Percentiles rank a stretch among this genome's conserved stretches.
Evolutionary conservation across 2,888 invertebrate species (phyloP).

Genomic region (Luperina nickerlii): DNA sequence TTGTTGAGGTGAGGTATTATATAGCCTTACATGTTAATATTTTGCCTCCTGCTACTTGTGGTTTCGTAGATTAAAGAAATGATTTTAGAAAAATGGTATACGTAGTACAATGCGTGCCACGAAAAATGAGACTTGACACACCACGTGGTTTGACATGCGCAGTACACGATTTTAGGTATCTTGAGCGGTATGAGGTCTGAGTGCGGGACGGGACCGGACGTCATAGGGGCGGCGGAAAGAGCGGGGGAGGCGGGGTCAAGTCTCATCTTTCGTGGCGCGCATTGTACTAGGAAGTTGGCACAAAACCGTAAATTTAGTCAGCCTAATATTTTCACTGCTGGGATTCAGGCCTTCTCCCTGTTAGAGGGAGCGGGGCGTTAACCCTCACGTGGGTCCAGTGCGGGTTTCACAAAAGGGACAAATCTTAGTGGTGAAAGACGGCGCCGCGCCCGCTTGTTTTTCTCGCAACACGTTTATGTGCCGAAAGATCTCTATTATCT

Average conservation of each 20-base stretch:
- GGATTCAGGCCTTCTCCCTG: too few species aligned
- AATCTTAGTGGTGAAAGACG: not conserved
- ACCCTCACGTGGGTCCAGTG: too few species aligned
- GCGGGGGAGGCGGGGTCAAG: too few species aligned
- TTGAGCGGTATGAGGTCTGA: too few species aligned
- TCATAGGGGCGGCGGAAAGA: too few species aligned
- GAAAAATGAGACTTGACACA: too few species aligned
- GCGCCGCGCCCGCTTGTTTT: not conserved
- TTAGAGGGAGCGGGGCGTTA: too few species aligned
- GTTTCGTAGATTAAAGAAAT: not conserved
- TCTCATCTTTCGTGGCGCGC: too few species aligned
- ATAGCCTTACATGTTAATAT: not conserved
- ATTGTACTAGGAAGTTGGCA: not conserved
- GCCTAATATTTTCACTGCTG: not conserved
- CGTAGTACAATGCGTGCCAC: too few species aligned
- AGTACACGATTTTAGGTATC: too few species aligned
- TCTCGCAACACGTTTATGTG: not conserved
- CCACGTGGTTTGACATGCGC: too few species aligned
- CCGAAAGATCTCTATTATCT: not conserved
- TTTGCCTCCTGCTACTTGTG: not conserved
- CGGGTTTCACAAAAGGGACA: not conserved
- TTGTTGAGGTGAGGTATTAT: conserved; percentile 92
- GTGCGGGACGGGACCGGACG: too few species aligned
- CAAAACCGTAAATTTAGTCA: not conserved
- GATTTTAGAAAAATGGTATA: not conserved